Base-by-base conservation (phyloP, 2,797 vertebrate genomes). In the Cirrhinus mrigala region DNA sequence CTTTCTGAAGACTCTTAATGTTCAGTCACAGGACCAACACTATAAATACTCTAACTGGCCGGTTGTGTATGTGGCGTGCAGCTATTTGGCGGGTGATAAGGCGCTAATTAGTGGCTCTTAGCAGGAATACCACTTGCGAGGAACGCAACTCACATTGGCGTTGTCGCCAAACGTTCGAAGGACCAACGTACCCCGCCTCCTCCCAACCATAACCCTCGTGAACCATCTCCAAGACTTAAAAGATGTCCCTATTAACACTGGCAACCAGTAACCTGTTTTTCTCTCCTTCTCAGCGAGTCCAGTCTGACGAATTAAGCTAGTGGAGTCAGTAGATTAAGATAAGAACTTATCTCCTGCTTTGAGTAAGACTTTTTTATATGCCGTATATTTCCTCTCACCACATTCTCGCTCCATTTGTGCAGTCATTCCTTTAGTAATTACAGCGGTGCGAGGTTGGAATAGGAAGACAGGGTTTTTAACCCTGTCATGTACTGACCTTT, bases 311-410 rank as follows among this genome's bases (percentile, higher is more conserved):
- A 99, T 98, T 96, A 98, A 97, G 95, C 95, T 96, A 95, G 95
- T 93, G 94, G 95, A 97, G 96, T 97, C 96, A 97, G 98, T 97
- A 97, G 96, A 98, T 98, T 97, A 97, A 98, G 97, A 99, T 98
- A 98, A 99, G 97, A 96, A 97, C 95, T 97, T 98, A 98, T 98
- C 97, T 98, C 95, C 94, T 94, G 94, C 96, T 97, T 92, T 84
- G 92, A 96, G 94, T 96, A 96, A 97, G 96, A 98, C 96, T 97
- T 97, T 97, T 97, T 98, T 98, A 97, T 97, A 96, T 96, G 92
- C 96, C 95, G 94, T 93, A 95, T 96, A 97, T 97, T 95, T 95
- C 94, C 94, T 90, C 5, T 24, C n/a, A 69, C 69, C 89, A 91
- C 91, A 88, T 87, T 79, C 86, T 88, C 64, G 8, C 66, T 79